Evolutionary conservation across 1,140 invertebrate species (phyloP), one percentile per base, ranked within the genome.

Genomic region (Eciton burchellii): DNA sequence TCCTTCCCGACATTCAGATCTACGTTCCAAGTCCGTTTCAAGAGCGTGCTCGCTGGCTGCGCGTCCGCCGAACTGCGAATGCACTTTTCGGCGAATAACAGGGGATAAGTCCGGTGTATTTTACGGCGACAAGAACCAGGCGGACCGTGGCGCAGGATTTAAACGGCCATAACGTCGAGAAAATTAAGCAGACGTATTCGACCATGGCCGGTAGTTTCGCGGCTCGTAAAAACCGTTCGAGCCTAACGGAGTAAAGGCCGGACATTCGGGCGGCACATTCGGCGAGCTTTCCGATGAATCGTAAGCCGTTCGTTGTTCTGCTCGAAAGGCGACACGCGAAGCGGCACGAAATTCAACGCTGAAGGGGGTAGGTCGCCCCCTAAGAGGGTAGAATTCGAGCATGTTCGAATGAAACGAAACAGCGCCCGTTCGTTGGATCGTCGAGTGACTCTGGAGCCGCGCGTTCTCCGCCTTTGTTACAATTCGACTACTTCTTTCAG

Each of bases 401-500:
- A 45, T 16, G 5, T 41, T 45, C 66, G 54, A 81, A 54, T 29
- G 62, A 19, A n/a, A 12, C 43, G 5, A 81, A 72, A 81, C 35
- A 21, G 1, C 5, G 60, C 16, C 14, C 49, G 11, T 70, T 41
- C 52, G n/a, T n/a, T n/a, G 9, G 45, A 9, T 47, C 21, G 24
- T 24, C 65, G 47, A 29, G 43, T 76, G 57, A 43, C 47, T 76
- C n/a, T 57, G 49, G 35, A n/a, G n/a, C 59, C 16, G 12, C 21
- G 60, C 21, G 29, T 26, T 41, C n/a, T 29, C 26, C 24, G 54
- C 29, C 70, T 82, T 82, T 84, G 79, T 84, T 74, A 60, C 81
- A 74, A 60, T 84, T 84, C 70, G 83, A 60, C 26, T 82, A 70
- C 56, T 76, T 45, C 47, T 84, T 82, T 82, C 63, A 45, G 3